Conservation (phyloP, 2,888 invertebrate genomes). For the Hedychridium roseum region DNA sequence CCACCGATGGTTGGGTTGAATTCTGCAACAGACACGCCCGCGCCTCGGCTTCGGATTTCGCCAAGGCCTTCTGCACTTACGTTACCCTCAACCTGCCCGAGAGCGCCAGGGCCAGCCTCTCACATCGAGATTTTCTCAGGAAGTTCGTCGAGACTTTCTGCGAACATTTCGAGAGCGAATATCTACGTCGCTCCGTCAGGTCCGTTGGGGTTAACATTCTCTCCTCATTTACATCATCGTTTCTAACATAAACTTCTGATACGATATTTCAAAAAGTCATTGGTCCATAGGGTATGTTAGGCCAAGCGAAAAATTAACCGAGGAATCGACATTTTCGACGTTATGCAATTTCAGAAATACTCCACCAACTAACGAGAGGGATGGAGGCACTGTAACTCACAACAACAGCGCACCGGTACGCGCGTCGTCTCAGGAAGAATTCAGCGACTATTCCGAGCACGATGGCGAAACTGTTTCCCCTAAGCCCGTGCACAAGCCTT, state of each 20-base stretch:
- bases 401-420: constrained; percentile 52
- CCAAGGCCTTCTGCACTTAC: constrained; percentile 83
- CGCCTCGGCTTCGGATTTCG: constrained; percentile 86
- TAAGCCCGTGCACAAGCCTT: constrained; percentile 82
- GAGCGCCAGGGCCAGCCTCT: constrained; percentile 71
- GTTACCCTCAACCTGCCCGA: constrained; percentile 77
- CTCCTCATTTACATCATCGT: not conserved
- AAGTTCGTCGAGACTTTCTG: constrained; percentile 87
- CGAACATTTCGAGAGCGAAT: constrained; percentile 85
- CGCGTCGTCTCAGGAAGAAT: constrained; percentile 63
- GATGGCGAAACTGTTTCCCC: constrained; percentile 78
- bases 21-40: constrained; percentile 89
- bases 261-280: constrained; percentile 5
- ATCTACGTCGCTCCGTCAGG: constrained; percentile 67
- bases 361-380: constrained; percentile 41
- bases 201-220: constrained; percentile 21
- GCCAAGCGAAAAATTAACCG: too few relatives aligned
- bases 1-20: constrained; percentile 78
- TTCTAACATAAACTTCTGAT: not conserved
- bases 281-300: too few relatives aligned
- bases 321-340: too few relatives aligned
- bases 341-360: too few relatives aligned
- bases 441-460: constrained; percentile 75
- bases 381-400: constrained; percentile 43
- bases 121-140: constrained; percentile 81